Percentiles rank a stretch among this genome's conserved stretches.
Evolutionary conservation across 2,888 invertebrate species (phyloP).

Genomic region (Diplolepis rosae): DNA sequence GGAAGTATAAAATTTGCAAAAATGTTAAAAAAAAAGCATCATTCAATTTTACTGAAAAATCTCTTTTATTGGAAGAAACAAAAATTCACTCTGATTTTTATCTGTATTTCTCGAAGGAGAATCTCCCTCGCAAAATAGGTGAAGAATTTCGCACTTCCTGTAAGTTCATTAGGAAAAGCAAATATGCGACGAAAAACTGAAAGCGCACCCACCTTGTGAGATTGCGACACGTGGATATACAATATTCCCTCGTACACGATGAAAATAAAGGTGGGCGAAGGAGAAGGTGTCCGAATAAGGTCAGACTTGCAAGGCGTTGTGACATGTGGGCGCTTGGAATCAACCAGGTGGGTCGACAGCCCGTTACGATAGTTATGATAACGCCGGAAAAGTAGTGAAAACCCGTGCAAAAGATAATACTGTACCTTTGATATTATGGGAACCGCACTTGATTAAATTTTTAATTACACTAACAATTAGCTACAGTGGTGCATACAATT

Average conservation of each 20-base stretch:
- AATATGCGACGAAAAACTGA: constrained; percentile 9
- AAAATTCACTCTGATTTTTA: too few relatives aligned
- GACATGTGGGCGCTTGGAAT: constrained; percentile 59
- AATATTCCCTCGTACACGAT: constrained; percentile 38
- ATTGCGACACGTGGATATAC: constrained; percentile 44
- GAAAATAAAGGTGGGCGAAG: constrained; percentile 57
- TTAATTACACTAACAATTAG: neutral
- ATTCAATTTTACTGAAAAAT: too few relatives aligned
- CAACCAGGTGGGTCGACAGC: constrained; percentile 44
- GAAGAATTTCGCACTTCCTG: constrained; percentile 3
- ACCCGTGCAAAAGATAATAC: neutral
- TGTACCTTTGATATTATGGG: neutral
- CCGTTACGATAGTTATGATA: constrained; percentile 36
- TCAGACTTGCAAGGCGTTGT: constrained; percentile 62
- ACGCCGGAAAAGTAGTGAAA: constrained; percentile 19
- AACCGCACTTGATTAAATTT: neutral
- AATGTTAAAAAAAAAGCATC: too few relatives aligned
- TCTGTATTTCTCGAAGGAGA: neutral
- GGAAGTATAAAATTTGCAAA: too few relatives aligned
- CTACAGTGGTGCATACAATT: too few relatives aligned
- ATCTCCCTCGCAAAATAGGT: neutral
- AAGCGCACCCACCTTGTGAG: constrained; percentile 40
- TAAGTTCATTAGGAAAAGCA: neutral
- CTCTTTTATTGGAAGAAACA: too few relatives aligned
- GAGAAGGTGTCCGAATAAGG: constrained; percentile 72